Conservation (phyloP, 2,888 invertebrate species). For the Oligia strigilis region DNA sequence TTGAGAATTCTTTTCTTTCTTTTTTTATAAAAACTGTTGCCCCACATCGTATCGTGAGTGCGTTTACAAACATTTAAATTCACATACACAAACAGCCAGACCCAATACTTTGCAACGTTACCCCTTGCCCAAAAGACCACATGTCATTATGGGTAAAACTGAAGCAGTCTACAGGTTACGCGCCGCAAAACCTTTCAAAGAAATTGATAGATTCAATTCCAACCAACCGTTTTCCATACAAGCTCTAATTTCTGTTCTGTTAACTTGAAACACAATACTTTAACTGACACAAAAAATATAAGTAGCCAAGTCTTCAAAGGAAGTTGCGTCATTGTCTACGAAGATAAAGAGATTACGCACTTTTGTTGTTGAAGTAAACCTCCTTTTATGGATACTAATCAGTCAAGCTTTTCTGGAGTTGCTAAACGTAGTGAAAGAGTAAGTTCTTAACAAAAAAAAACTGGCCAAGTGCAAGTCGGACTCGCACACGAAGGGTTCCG, state of each 20-base stretch:
- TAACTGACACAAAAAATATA: slow-evolving; percentile 48
- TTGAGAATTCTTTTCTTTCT: too few relatives aligned
- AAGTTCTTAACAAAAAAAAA: slow-evolving; percentile 6
- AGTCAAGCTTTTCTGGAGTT: slow-evolving; percentile 26
- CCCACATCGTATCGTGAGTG: too few relatives aligned
- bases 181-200: slow-evolving; percentile 19
- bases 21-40: too few relatives aligned
- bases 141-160: neutral
- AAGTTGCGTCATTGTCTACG: slow-evolving; percentile 53
- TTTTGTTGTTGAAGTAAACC: slow-evolving; percentile 29
- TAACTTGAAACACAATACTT: slow-evolving; percentile 52
- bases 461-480: too few relatives aligned
- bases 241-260: slow-evolving; percentile 30
- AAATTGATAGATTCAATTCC: slow-evolving; percentile 22
- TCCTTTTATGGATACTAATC: slow-evolving; percentile 44
- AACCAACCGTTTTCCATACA: slow-evolving; percentile 11
- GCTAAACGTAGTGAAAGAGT: slow-evolving; percentile 39
- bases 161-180: neutral
- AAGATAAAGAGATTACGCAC: slow-evolving; percentile 50
- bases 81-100: too few relatives aligned
- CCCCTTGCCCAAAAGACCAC: neutral
- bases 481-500: too few relatives aligned
- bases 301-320: slow-evolving; percentile 36
- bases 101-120: neutral
- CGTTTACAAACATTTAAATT: too few relatives aligned